Evolutionary conservation across 2,797 vertebrate species (phyloP).

Genomic region (Scomberomorus guttatus): DNA sequence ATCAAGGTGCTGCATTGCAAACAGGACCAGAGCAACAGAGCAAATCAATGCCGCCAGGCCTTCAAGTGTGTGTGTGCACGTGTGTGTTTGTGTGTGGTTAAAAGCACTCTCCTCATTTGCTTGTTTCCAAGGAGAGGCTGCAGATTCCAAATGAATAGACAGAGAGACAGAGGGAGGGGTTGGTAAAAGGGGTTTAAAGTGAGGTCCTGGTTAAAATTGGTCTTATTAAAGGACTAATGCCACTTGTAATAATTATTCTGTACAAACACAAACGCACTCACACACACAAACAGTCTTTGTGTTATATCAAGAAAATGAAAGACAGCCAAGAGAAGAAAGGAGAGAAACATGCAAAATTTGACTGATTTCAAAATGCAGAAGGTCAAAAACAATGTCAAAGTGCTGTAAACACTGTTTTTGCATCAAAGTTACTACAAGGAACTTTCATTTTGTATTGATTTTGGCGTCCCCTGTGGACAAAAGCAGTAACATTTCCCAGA

Average conservation of each 20-base stretch:
- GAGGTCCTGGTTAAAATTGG: slow-evolving; percentile 22
- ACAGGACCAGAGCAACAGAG: slow-evolving; percentile 64
- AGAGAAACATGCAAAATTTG: not conserved
- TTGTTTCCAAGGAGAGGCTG: slow-evolving; percentile 42
- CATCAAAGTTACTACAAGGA: not conserved
- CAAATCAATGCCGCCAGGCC: slow-evolving; percentile 59
- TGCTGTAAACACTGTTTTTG: slow-evolving; percentile 2
- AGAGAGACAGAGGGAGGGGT: slow-evolving; percentile 12
- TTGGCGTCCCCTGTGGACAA: too few relatives aligned
- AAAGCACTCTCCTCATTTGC: slow-evolving; percentile 16
- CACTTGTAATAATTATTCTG: slow-evolving; percentile 16
- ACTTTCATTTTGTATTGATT: too few relatives aligned
- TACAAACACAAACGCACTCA: not conserved
- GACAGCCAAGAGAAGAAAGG: not conserved
- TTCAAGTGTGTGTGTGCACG: not conserved
- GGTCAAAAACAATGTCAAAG: slow-evolving; percentile 12
- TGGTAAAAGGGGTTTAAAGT: slow-evolving; percentile 38
- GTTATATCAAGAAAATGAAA: not conserved
- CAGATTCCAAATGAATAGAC: slow-evolving; percentile 30
- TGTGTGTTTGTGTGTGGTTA: not conserved
- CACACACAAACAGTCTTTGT: not conserved
- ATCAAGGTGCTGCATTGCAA: slow-evolving; percentile 68
- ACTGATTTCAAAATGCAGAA: not conserved
- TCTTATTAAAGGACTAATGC: not conserved
- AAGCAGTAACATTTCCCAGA: too few relatives aligned